Conservation (phyloP, 2,113 vertebrate genomes). For the Delphinapterus leucas region DNA sequence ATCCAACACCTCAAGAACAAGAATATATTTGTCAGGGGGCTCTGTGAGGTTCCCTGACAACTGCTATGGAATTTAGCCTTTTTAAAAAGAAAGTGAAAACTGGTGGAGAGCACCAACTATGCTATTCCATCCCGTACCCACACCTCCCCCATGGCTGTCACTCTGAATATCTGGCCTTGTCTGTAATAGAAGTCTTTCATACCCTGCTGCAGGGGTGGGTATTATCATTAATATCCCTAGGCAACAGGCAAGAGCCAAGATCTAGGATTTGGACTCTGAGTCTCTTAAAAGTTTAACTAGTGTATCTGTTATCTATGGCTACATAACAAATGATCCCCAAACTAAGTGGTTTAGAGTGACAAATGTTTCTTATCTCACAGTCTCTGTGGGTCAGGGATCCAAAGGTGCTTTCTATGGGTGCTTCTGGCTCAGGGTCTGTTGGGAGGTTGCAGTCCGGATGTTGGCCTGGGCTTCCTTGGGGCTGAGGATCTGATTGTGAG, state of each 20-base stretch:
- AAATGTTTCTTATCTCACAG: background rate
- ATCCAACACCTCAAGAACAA: background rate
- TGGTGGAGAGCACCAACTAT: background rate
- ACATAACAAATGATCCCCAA: background rate
- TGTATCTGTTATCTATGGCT: background rate
- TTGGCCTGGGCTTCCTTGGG: background rate
- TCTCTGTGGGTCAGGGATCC: background rate
- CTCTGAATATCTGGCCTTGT: background rate
- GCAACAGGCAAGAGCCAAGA: background rate
- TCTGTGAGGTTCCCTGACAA: background rate
- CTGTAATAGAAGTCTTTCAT: background rate
- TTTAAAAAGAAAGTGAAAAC: background rate
- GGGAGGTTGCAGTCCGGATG: background rate
- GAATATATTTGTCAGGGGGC: background rate
- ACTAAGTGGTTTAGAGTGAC: background rate
- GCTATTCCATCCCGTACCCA: fast-evolving
- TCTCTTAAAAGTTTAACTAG: background rate
- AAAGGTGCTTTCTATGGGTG: background rate
- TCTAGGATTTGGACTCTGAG: background rate
- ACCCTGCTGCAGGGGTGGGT: background rate
- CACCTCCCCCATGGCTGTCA: fast-evolving
- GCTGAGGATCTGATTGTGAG: background rate
- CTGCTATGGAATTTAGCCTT: background rate
- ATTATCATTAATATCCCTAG: background rate
- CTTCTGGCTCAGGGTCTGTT: background rate